Evolutionary conservation across 53 echinoderm and acorn worm genomes (phyloP).

Genomic region (Zoroaster sp.): DNA sequence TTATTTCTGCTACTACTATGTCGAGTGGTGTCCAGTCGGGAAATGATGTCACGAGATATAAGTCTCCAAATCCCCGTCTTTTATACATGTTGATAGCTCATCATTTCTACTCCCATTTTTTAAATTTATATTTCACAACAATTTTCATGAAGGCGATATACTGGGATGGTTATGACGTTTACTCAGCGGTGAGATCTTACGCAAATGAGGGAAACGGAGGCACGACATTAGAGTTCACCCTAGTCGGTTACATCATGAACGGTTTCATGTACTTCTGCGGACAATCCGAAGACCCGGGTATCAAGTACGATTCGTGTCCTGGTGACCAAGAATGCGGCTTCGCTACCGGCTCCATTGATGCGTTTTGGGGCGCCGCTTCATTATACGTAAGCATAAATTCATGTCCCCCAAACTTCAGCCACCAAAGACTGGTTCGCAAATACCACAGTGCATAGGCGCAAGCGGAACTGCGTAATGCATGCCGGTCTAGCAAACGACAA

Average conservation of each 20-base stretch:
- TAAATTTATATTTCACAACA: background rate
- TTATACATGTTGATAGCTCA: no score
- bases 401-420: no score
- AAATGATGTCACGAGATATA: no score
- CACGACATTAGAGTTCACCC: slow-evolving; percentile 63
- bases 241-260: slow-evolving; percentile 77
- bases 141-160: slow-evolving; percentile 54
- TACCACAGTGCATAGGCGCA: no score
- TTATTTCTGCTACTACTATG: no score
- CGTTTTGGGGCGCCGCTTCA: slow-evolving; percentile 71
- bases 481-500: no score
- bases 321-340: slow-evolving; percentile 29
- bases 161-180: slow-evolving; percentile 90
- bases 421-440: no score
- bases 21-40: no score
- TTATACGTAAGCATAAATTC: slow-evolving; percentile 8
- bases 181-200: slow-evolving; percentile 69
- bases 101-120: background rate
- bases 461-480: no score
- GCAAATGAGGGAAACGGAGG: slow-evolving; percentile 66
- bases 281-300: slow-evolving; percentile 45
- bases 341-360: slow-evolving; percentile 35
- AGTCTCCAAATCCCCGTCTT: no score
- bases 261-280: slow-evolving; percentile 64
- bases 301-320: slow-evolving; percentile 63